Percentiles rank a stretch among this genome's conserved stretches.
phyloP scores from a whole-genome alignment of 2,888 invertebrate genomes.

The Scrobipalpa atriplicella region DNA sequence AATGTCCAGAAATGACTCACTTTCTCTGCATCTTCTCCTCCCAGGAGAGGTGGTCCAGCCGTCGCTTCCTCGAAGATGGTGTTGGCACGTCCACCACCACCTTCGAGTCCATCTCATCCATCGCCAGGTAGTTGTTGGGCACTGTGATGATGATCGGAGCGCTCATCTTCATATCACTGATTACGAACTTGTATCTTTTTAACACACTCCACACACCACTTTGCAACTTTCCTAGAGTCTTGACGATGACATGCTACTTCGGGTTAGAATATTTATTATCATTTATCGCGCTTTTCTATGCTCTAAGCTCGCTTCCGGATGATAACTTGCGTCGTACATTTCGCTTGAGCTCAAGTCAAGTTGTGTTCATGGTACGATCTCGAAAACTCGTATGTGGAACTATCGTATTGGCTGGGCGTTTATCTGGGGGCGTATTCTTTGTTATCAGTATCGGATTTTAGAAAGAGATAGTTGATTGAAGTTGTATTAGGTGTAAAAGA shows the following conservation, averaged over 20 bases:
- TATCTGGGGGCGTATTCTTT: constrained; percentile 49
- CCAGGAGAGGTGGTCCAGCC: constrained; percentile 92
- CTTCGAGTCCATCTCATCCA: constrained; percentile 63
- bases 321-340: constrained; percentile 69
- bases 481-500: constrained; percentile 33
- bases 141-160: constrained; percentile 79
- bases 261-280: constrained; percentile 42
- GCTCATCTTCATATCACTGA: constrained; percentile 65
- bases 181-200: constrained; percentile 39
- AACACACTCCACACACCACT: constrained; percentile 52
- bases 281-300: constrained; percentile 58
- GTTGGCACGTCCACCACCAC: constrained; percentile 61
- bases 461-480: constrained; percentile 41
- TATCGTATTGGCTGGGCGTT: constrained; percentile 56
- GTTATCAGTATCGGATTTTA: constrained; percentile 37
- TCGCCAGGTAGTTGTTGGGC: constrained; percentile 73
- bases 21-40: constrained; percentile 94
- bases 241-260: constrained; percentile 60
- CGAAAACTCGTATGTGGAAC: constrained; percentile 67
- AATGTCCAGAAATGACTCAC: constrained; percentile 78
- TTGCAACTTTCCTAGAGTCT: constrained; percentile 46
- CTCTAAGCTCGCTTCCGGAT: constrained; percentile 57
- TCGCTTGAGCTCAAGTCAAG: constrained; percentile 57
- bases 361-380: constrained; percentile 46
- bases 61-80: constrained; percentile 83